Evolutionary conservation across 2,797 vertebrate genomes (phyloP).

Genomic region (Takifugu rubripes): DNA sequence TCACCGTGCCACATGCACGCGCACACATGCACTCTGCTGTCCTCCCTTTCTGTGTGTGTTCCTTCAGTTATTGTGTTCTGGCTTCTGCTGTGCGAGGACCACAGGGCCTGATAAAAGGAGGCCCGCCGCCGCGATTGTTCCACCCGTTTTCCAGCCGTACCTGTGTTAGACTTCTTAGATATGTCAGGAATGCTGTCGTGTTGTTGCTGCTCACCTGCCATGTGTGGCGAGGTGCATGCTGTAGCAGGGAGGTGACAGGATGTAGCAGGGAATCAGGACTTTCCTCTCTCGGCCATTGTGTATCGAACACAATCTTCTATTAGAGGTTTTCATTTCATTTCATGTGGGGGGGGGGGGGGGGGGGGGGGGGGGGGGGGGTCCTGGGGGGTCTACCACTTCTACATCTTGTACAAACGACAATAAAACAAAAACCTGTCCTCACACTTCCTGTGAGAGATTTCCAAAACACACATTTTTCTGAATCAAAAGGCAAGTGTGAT

Average conservation of each 20-base stretch:
- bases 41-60: conserved; percentile 62
- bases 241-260: too few relatives aligned
- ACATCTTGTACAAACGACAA: too few relatives aligned
- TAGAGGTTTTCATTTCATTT: too few relatives aligned
- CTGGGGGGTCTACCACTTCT: too few relatives aligned
- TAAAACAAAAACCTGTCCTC: too few relatives aligned
- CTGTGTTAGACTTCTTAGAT: conserved; percentile 66
- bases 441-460: too few relatives aligned
- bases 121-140: conserved; percentile 56
- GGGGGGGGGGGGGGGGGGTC: too few relatives aligned
- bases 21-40: conserved; percentile 26
- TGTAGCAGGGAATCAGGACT: too few relatives aligned
- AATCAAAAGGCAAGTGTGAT: too few relatives aligned
- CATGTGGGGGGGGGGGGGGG: too few relatives aligned
- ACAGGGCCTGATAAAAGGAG: conserved; percentile 75
- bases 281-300: too few relatives aligned
- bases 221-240: conserved; percentile 18
- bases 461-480: conserved; percentile 20
- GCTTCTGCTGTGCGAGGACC: conserved; percentile 72
- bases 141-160: conserved; percentile 65
- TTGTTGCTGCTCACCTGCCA: conserved; percentile 66
- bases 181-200: conserved; percentile 69
- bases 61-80: conserved; percentile 71
- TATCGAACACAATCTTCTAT: too few relatives aligned
- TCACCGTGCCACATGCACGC: not conserved